Conservation (phyloP, 2,113 vertebrate species). For the Cryptomyrus ogoouensis region DNA sequence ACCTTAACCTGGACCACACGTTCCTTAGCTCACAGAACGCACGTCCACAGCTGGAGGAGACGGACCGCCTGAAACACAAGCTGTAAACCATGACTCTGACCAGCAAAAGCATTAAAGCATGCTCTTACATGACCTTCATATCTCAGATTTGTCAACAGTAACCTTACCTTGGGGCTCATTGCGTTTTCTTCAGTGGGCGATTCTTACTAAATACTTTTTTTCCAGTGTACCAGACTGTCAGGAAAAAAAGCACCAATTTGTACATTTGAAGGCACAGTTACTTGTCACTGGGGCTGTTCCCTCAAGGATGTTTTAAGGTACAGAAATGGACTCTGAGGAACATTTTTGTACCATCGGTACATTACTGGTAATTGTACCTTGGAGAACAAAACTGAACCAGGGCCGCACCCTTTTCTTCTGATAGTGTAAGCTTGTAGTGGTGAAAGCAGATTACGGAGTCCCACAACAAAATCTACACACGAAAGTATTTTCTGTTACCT, state of each 20-base stretch:
- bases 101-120: not conserved
- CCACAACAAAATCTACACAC: not conserved
- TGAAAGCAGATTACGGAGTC: not conserved
- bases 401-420: not conserved
- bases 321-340: not conserved
- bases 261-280: not conserved
- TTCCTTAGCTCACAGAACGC: slow-evolving; percentile 47
- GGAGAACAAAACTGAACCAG: not conserved
- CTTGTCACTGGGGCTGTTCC: not conserved
- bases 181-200: not conserved
- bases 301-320: not conserved
- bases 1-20: slow-evolving; percentile 59
- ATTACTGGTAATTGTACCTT: not conserved
- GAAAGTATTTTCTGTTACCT: not conserved
- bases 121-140: not conserved
- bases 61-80: slow-evolving; percentile 28
- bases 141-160: not conserved
- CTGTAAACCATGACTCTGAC: slow-evolving; percentile 30
- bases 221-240: not conserved
- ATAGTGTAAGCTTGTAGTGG: not conserved
- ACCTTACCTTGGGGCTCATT: not conserved
- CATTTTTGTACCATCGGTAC: not conserved
- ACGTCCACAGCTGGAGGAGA: not conserved
- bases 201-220: not conserved
- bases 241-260: not conserved